Evolutionary conservation across 2,113 vertebrate genomes (phyloP).

Genomic region (Bucco capensis): DNA sequence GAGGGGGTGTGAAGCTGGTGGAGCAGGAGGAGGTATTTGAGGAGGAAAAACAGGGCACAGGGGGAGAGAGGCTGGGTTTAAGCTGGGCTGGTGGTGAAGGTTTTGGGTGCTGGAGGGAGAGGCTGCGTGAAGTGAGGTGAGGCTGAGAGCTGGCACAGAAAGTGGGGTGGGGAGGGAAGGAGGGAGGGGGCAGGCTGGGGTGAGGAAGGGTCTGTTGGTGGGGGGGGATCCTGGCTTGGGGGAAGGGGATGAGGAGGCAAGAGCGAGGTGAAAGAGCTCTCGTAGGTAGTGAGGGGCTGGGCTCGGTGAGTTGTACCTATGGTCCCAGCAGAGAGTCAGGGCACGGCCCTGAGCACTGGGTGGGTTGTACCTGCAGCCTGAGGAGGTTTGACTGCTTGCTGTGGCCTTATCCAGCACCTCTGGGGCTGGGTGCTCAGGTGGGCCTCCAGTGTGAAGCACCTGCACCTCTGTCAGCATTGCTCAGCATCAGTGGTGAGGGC

Average conservation of each 20-base stretch:
- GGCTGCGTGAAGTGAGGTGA: background rate
- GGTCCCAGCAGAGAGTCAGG: rapidly evolving
- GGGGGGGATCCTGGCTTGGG: background rate
- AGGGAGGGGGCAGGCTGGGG: background rate
- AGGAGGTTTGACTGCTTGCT: background rate
- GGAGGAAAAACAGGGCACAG: too few relatives aligned
- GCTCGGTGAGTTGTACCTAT: too few relatives aligned
- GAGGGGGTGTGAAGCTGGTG: too few relatives aligned
- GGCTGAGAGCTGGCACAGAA: background rate
- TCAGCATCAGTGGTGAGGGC: background rate
- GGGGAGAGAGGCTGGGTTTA: background rate
- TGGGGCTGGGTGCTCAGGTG: background rate
- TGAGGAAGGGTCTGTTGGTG: background rate
- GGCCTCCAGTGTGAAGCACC: background rate
- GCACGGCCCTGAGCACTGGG: rapidly evolving
- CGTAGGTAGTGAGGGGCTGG: background rate
- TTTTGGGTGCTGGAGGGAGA: background rate
- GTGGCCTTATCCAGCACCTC: rapidly evolving
- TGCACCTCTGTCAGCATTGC: too few relatives aligned
- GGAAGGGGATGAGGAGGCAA: rapidly evolving
- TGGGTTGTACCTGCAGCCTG: rapidly evolving
- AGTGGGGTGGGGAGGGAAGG: background rate
- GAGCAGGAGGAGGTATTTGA: too few relatives aligned
- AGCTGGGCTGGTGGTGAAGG: background rate
- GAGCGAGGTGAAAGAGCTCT: too few relatives aligned